Evolutionary conservation across 2,113 vertebrate genomes (phyloP), one percentile per base, ranked within the genome.

Genomic region (Ginglymostoma cirratum): DNA sequence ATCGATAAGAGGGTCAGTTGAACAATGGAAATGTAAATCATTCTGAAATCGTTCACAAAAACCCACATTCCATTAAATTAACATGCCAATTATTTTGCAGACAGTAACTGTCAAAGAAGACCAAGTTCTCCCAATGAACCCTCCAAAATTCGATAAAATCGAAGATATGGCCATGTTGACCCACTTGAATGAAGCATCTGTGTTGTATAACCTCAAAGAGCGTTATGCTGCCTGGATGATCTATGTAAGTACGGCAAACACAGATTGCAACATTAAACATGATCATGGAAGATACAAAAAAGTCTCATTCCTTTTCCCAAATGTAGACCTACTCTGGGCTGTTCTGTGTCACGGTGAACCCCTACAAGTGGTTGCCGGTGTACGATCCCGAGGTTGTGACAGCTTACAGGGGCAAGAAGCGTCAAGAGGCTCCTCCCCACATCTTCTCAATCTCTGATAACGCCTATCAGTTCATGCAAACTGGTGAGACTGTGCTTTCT

Each of bases 221-320:
- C 98, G 98, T 80, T 99, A 98, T 0, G 98, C 98, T 69, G 97
- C 98, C 96, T 99, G 98, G 98, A 99, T 99, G 98, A 99, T 99
- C 98, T 99, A 99, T 0, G 98, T 99, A 97, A 98, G 98, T 96
- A 85, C 70, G 42, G 12, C 3, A 80, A 0, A 45, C 66, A 38
- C 19, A 38, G 19, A 23, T 92, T 92, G 48, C 34, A n/a, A 17
- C 15, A 61, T 30, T 30, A n/a, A 19, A 93, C 55, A 38, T 2
- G n/a, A 93, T 42, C 5, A 42, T 42, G 19, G 38, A 38, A 66
- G 21, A 66, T 0, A 65, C 2, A 23, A 42, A 93, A 45, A 19
- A 6, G 0, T 2, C 38, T 93, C 5, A 93, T 38, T 48, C 45
- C 45, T 70, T 76, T 24, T 42, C 34, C 69, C 2, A 27, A 70